phyloP scores from a whole-genome alignment of 2,888 invertebrate genomes.

The Scelioninae gen. 1 region DNA sequence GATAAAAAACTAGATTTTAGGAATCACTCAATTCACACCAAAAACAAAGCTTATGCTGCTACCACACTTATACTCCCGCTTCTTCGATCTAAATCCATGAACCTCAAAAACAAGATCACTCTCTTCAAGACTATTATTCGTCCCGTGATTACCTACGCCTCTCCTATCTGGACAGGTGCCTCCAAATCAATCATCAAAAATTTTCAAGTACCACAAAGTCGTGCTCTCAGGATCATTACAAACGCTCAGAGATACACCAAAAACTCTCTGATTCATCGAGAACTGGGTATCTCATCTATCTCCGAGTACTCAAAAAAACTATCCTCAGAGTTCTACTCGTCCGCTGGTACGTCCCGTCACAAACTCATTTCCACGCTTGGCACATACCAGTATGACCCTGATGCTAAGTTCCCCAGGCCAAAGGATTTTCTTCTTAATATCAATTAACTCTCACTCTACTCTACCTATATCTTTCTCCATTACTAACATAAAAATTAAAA shows the following conservation, averaged over 20 bases:
- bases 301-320: neutral
- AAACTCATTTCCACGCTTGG: neutral
- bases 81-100: conserved; percentile 16
- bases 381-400: neutral
- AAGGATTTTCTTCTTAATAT: conserved; percentile 12
- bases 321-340: neutral
- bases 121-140: conserved; percentile 71
- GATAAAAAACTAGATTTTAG: conserved; percentile 66
- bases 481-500: too few species aligned
- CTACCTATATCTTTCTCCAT: too few species aligned
- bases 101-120: conserved; percentile 59
- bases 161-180: conserved; percentile 61
- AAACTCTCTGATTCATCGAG: neutral
- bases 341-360: neutral
- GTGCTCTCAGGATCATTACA: conserved; percentile 18
- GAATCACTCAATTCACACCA: conserved; percentile 52
- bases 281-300: neutral
- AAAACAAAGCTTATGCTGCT: conserved; percentile 25
- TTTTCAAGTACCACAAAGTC: conserved; percentile 42
- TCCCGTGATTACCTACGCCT: conserved; percentile 71
- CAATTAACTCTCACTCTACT: neutral
- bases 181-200: conserved; percentile 1
- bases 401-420: conserved; percentile 3
- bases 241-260: neutral
- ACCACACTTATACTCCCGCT: conserved; percentile 35